Conservation (phyloP, 2,888 invertebrate species). For the Himalopsyche japonica region DNA sequence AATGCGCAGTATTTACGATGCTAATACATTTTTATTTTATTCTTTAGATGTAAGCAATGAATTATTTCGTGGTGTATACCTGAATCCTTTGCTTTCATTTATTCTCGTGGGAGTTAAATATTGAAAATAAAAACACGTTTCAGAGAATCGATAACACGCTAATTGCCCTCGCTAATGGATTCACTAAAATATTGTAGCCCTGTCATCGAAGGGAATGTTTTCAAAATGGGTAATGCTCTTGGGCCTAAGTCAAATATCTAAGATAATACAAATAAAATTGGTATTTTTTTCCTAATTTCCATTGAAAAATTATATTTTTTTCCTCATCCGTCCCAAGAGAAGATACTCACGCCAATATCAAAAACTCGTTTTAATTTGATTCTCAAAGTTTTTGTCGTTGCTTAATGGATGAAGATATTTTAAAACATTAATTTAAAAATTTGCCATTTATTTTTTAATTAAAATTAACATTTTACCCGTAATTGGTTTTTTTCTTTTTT, state of each 20-base stretch:
- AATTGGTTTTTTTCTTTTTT: too few species aligned
- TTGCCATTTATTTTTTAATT: too few species aligned
- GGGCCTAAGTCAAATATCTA: not conserved
- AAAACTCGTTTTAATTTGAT: not conserved
- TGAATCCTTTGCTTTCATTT: too few species aligned
- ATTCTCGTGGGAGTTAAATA: too few species aligned
- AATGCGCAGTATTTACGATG: not conserved
- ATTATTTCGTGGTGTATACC: not conserved
- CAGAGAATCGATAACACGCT: not conserved
- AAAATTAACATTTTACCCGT: too few species aligned
- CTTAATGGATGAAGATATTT: not conserved
- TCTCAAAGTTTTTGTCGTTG: not conserved
- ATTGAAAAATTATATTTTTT: not conserved
- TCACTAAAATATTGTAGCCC: not conserved
- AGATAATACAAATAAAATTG: not conserved
- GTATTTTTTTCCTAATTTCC: not conserved
- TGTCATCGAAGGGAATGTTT: not conserved
- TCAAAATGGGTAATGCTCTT: not conserved
- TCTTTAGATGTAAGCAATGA: not conserved
- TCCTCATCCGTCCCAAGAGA: too few species aligned
- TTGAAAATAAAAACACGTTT: not conserved
- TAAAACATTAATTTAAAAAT: too few species aligned
- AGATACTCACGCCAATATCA: not conserved
- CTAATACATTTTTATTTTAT: not conserved
- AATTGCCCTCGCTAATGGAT: not conserved